A percentile compares a stretch with the other conserved stretches of the same genome.
These are phyloP conservation scores for Pangasius macronema DNA, from an alignment of 2,797 vertebrate species.

Conservation along the genomic window DNA sequence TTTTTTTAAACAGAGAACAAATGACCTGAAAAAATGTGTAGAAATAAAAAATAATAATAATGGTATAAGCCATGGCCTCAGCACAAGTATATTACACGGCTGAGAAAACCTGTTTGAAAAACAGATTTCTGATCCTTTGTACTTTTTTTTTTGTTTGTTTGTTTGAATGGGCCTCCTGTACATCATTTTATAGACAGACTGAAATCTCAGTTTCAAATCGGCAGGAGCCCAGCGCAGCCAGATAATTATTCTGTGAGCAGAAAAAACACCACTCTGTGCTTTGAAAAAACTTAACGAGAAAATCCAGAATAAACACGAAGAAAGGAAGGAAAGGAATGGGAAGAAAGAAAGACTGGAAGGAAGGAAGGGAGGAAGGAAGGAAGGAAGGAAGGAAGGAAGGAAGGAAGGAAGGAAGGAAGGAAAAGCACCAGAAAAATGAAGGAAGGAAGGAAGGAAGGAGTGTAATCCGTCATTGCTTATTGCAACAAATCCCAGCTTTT, in stretches of 20 bases:
- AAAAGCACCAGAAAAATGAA: no score
- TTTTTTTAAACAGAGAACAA: not conserved
- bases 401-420: no score
- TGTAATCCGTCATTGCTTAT: no score
- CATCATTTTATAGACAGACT: not conserved
- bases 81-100: no score
- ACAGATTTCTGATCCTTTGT: not conserved
- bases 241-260: not conserved
- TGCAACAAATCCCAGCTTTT: no score
- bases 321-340: not conserved
- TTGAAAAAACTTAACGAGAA: no score
- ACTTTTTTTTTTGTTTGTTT: not conserved
- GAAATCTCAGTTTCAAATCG: not conserved
- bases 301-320: no score
- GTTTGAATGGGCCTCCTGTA: not conserved
- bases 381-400: not conserved
- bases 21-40: not conserved
- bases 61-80: not conserved
- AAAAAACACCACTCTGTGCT: no score
- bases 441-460: no score
- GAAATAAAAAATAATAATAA: not conserved
- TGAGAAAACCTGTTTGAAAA: not conserved
- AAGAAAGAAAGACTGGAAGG: not conserved
- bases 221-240: not conserved
- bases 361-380: no score